Evolutionary conservation across 1,140 invertebrate genomes (phyloP).

Genomic region (Drosophila jambulina): DNA sequence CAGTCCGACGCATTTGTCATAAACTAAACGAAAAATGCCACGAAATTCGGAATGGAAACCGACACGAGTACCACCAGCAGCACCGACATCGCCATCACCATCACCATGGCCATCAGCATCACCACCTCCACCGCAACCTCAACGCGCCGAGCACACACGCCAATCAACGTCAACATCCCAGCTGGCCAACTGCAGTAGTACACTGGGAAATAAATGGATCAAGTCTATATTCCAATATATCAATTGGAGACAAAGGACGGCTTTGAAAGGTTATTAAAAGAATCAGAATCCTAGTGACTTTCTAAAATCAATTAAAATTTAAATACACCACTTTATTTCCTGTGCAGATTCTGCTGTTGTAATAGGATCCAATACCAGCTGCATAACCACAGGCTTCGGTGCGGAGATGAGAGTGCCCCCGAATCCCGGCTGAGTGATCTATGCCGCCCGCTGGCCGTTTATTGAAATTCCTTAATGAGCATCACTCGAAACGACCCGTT

Average conservation of each 20-base stretch:
- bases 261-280: not conserved
- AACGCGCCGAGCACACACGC: constrained; percentile 69
- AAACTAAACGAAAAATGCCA: constrained; percentile 74
- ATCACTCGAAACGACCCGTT: constrained; percentile 43
- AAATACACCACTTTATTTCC: not conserved
- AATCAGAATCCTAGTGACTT: not conserved
- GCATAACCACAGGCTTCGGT: constrained; percentile 24
- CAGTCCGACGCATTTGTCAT: constrained; percentile 71
- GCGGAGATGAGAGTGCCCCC: constrained; percentile 20
- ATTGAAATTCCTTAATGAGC: constrained; percentile 83
- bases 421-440: constrained; percentile 60
- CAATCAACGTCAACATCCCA: constrained; percentile 70
- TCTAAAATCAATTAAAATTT: not conserved
- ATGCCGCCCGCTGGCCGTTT: constrained; percentile 63
- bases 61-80: constrained; percentile 19
- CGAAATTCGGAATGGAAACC: constrained; percentile 46
- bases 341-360: not conserved
- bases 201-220: not conserved
- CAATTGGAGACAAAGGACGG: not conserved
- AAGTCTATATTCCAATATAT: not conserved
- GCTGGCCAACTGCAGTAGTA: constrained; percentile 40
- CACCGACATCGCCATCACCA: constrained; percentile 43
- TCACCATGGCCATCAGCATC: constrained; percentile 25
- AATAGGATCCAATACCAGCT: constrained; percentile 38
- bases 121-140: constrained; percentile 64